phyloP scores from a whole-genome alignment of 2,888 invertebrate genomes.

The Stenodema calcarata region DNA sequence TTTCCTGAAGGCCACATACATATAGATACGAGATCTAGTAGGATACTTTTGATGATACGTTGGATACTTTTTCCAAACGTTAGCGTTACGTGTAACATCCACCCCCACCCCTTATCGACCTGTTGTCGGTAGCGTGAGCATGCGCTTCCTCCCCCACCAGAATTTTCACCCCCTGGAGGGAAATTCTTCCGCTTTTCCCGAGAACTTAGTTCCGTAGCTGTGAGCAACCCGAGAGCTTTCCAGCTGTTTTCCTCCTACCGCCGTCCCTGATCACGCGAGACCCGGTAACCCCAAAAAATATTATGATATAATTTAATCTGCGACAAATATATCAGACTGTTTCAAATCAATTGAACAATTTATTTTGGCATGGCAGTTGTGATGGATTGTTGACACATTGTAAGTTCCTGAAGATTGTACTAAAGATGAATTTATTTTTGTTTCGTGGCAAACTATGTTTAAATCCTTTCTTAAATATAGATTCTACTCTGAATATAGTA shows the following conservation, averaged over 20 bases:
- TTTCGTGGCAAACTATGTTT: too few species aligned
- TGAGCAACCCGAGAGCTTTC: conserved; percentile 4
- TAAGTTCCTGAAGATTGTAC: too few species aligned
- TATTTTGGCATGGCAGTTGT: too few species aligned
- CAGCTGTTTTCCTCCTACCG: not conserved
- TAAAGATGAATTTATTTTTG: too few species aligned
- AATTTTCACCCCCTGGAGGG: not conserved
- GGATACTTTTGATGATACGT: not conserved
- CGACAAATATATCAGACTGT: too few species aligned
- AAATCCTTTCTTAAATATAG: too few species aligned
- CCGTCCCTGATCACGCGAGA: not conserved
- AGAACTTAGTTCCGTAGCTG: not conserved
- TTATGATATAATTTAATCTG: too few species aligned
- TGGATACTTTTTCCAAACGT: not conserved
- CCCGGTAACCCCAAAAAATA: not conserved
- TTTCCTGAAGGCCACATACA: too few species aligned
- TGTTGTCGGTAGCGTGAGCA: conserved; percentile 31
- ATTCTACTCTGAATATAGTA: too few species aligned
- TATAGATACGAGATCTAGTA: too few species aligned
- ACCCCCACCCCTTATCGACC: conserved; percentile 40
- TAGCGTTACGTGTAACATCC: not conserved
- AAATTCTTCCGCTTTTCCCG: not conserved
- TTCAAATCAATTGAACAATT: too few species aligned
- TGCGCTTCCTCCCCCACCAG: conserved; percentile 21
- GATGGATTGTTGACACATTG: too few species aligned